These are phyloP conservation scores for Trimorus sp. DNA, from an alignment of 2,888 invertebrate species.

Conservation along the genomic window DNA sequence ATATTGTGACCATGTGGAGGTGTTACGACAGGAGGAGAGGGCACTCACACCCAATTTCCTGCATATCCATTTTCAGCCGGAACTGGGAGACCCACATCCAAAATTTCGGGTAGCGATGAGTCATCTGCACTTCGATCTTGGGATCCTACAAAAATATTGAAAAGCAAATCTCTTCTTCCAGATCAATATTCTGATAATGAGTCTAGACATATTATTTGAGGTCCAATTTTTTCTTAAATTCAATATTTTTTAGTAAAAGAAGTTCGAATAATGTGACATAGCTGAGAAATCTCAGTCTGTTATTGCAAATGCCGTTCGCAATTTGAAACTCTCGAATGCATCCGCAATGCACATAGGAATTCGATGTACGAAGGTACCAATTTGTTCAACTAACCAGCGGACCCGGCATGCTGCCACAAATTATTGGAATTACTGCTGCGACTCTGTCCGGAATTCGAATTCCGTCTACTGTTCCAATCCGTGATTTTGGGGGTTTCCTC, in stretches of 20 bases:
- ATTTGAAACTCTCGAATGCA: no score
- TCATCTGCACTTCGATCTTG: constrained; percentile 72
- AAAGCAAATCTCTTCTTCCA: background rate
- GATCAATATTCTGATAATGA: no score
- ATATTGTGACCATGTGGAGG: constrained; percentile 72
- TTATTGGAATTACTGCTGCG: constrained; percentile 76
- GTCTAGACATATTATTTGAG: no score
- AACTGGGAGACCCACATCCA: constrained; percentile 43
- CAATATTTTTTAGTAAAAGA: no score
- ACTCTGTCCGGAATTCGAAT: constrained; percentile 76
- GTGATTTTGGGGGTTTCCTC: constrained; percentile 72
- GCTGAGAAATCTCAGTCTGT: no score
- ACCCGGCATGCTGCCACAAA: constrained; percentile 73
- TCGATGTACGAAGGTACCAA: no score
- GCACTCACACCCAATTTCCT: constrained; percentile 75
- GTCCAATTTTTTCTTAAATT: no score
- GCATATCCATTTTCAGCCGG: constrained; percentile 74
- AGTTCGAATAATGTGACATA: no score
- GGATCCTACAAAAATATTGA: constrained; percentile 60
- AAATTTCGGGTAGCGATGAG: constrained; percentile 30
- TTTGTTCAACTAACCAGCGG: constrained; percentile 70
- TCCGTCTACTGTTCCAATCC: constrained; percentile 76
- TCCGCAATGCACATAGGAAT: no score
- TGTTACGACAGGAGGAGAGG: constrained; percentile 73
- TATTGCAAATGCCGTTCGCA: no score